Evolutionary conservation across 2,888 invertebrate genomes (phyloP), one percentile per base, ranked within the genome.

Genomic region (Camponotus fellah): DNA sequence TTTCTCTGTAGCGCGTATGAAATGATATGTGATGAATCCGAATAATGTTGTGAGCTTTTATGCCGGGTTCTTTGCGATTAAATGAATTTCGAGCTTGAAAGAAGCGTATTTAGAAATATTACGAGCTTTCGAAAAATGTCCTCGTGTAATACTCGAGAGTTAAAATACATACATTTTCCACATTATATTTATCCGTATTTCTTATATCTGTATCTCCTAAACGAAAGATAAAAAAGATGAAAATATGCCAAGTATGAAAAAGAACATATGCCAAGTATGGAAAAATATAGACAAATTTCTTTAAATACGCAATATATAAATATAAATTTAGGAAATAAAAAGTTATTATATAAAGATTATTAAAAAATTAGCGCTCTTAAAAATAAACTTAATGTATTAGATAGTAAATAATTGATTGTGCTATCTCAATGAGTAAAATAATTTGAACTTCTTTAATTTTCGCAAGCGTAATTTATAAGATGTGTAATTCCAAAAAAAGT

Each of bases 1-100:
- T 64, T 81, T 75, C 53, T 17, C 75, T 21, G 37, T 34, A 40
- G 32, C 26, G 53, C n/a, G 14, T 43, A 21, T 10, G 12, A 62
- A 62, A 62, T 40, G 74, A 64, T 62, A 21, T 43, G 53, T 2
- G 43, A 81, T 10, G 12, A 26, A 62, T 32, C 12, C 14, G 21
- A 12, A 43, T 43, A 6, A 40, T 9, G 17, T 40, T 49, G 40
- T 0, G 2, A 26, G n/a, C 21, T 40, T 21, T 17, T 43, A 14
- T 43, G n/a, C 14, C 21, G 3, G 49, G 6, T n/a, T 21, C 6
- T 68, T 66, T 12, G 56, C 10, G 26, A 32, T 9, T 10, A 37
- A 37, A 66, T 3, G 34, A 26, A 58, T 40, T 26, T 69, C 14
- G 2, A 9, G 12, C 14, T 49, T 34, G 21, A 34, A 65, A 32